Evolutionary conservation across 1,140 invertebrate species (phyloP), one percentile per base, ranked within the genome.

Genomic region (Temnothorax curvispinosus): DNA sequence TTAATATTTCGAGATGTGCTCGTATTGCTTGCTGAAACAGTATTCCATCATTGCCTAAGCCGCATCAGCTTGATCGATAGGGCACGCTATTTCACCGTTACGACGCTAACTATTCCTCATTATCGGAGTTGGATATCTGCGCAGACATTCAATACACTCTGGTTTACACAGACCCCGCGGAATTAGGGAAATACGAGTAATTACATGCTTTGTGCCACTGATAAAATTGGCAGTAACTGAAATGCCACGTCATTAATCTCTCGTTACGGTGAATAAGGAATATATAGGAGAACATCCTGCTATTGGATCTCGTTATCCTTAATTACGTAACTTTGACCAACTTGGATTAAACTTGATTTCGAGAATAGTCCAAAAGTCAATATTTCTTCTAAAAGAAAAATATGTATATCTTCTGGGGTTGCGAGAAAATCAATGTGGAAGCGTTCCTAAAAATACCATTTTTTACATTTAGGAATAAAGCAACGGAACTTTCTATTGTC

Each of bases 31-130:
- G 54, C 15, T 52, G 41, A 47, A 74, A 74, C 80, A 47, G 44
- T 60, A 75, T 75, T 75, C 41, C 69, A 60, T 84, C 80, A 58
- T 74, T 47, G 69, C 27, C 50, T 13, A 27, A 27, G 5, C 38
- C 9, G 67, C 54, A 21, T 38, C 78, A 6, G 38, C 65, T 74
- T 75, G 80, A 84, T 84, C 80, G 69, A 84, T 84, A 84, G 56
- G 27, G 18, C 41, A 44, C 80, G 54, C 80, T 44, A 50, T 84
- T 84, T 84, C 80, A 74, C 41, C 52, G 52, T 84, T 75, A 84
- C 69, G 54, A 84, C 80, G 80, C 80, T 84, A 75, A 75, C 80
- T 50, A 75, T 75, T 84, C 80, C 80, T 84, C 80, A 84, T 84
- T 84, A 84, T 84, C 80, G 69, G 67, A 75, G 69, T 75, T 74